Conservation (phyloP, 2,888 invertebrate genomes). For the Scaeva pyrastri region DNA sequence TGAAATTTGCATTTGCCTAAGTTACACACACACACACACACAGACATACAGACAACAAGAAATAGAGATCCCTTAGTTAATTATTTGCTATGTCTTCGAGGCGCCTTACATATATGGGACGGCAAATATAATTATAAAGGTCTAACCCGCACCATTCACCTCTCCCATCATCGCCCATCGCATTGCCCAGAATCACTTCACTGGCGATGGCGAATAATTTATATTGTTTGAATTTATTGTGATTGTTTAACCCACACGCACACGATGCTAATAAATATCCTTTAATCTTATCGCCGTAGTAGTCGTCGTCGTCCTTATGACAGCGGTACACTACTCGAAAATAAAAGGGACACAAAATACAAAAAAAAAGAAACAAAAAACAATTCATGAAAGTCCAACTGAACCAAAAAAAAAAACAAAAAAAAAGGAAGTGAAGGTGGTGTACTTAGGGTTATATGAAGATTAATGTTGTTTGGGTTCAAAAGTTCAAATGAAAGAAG, state of each 20-base stretch:
- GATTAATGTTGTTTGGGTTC: conserved; percentile 37
- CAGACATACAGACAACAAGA: background rate
- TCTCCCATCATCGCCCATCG: background rate
- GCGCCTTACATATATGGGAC: conserved; percentile 3
- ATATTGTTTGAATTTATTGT: conserved; percentile 41
- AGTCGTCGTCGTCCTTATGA: conserved; percentile 27
- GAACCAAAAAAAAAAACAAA: no score
- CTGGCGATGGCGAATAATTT: background rate
- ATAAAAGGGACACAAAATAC: background rate
- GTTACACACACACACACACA: background rate
- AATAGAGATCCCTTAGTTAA: background rate
- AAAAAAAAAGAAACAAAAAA: no score
- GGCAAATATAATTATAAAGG: conserved; percentile 26
- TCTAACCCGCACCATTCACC: no score
- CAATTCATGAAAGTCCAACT: conserved; percentile 6
- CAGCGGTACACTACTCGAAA: conserved; percentile 16
- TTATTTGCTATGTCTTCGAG: conserved; percentile 18
- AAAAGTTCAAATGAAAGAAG: conserved; percentile 9
- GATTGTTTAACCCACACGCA: conserved; percentile 36
- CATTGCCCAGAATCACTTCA: conserved; percentile 6
- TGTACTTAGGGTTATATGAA: conserved; percentile 11
- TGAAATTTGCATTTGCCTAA: background rate
- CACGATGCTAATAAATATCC: conserved; percentile 37
- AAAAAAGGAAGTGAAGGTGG: conserved; percentile 29
- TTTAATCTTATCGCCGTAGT: conserved; percentile 43